Base-by-base conservation (phyloP, 2,113 vertebrate species). In the Azemiops feae region DNA sequence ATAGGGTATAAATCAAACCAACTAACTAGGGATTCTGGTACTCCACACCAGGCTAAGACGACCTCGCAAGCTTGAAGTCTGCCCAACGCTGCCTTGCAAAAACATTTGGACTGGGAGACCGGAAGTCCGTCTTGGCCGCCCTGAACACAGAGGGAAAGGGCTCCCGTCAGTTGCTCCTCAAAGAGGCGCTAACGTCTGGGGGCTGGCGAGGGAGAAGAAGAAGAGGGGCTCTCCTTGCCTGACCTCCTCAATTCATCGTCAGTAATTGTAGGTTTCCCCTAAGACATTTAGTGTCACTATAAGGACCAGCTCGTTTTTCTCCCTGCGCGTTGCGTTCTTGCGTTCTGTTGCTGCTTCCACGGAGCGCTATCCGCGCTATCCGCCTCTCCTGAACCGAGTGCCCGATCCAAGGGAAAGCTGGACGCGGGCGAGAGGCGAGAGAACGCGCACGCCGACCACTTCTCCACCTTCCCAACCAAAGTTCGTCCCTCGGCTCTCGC, bases 211-310 rank as follows among this genome's bases (percentile, higher is more conserved):
- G 39, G 85, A 55, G 52, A 0, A 1, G 88, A 0, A 0, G 88
- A 50, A 1, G 25, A 18, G 85, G 53, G 53, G 92, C 55, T 93
- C 34, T 74, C 34, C 88, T 93, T 92, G 45, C 92, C 88, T 52
- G 27, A 14, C 58, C 74, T 52, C 74, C 45, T 34, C 43, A 93
- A 91, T 39, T 89, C 89, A 7, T 0, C 3, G n/a, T 64, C 92
- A 95, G 91, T 92, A 92, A 96, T 90, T 97, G 97, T 96, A 96
- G 94, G 92, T 96, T 96, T 96, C 97, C 96, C 96, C 96, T 94
- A 92, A 96, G 96, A 97, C 96, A 96, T 97, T 98, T 98, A 96
- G 98, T 98, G 98, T 97, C 97, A 97, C 97, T 98, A 91, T 97
- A 97, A 98, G 98, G 98, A 97, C 96, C 30, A 91, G 89, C 1